Base-by-base conservation (phyloP, 2,113 vertebrate genomes). In the Psettodes erumei region DNA sequence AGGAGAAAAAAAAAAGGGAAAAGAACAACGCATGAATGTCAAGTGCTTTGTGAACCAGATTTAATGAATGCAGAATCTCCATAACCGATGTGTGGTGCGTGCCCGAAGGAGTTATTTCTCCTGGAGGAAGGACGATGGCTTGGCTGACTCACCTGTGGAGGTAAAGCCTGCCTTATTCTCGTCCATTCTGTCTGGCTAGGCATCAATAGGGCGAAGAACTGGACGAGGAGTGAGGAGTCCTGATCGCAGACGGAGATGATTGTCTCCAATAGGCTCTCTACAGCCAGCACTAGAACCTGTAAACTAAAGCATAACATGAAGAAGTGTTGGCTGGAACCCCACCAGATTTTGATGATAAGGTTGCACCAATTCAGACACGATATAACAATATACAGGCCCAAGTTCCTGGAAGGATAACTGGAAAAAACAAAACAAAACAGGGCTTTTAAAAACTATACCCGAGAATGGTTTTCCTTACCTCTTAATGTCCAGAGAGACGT, bases 111-210 rank as follows among this genome's bases (percentile, higher is more conserved):
- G 12, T 28, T 51, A 2, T 33, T 25, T 77, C 76, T 47, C 8
- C 6, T 19, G 23, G 4, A 72, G 5, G n/a, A 18, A 43, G 12
- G 23, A 21, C 35, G 12, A 50, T 21, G 6, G 35, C 58, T 6
- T 47, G 37, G 27, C n/a, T 21, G 61, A 13, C 56, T 75, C 53
- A 98, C 98, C 96, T 98, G 95, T 73, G 87, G 75, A n/a, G 95
- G 93, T 15, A 99, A 90, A 37, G 91, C 93, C 40, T 93, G 91
- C 0, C 94, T 94, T 88, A 97, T 90, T 83, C 80, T 90, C 25
- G 83, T 91, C 98, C 98, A 99, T 78, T 97, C 95, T 0, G 82
- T 66, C 77, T 83, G 86, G 47, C 60, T 89, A 1, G 96, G 97
- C 11, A 75, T 95, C 74, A 98, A 60, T 1, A 64, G 84, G 47